Conservation (phyloP, 37 sponge, comb jelly and placozoan species). For the Halichondria panicea region DNA sequence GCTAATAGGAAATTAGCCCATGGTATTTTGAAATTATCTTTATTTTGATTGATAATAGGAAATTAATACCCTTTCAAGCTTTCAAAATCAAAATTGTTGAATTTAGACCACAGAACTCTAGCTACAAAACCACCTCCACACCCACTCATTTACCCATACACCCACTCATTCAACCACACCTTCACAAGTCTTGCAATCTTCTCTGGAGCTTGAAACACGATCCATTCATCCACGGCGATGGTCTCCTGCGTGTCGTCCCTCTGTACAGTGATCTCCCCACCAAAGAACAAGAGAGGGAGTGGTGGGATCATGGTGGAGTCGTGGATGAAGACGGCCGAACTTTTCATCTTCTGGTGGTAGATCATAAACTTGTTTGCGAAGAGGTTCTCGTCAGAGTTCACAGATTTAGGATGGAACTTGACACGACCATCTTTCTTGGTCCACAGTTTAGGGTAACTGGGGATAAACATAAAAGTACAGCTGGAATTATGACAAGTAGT, state of each 20-base stretch:
- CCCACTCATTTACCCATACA: too few relatives aligned
- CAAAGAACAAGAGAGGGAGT: conserved; percentile 84
- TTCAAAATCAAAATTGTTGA: too few relatives aligned
- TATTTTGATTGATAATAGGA: too few relatives aligned
- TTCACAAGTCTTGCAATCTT: conserved; percentile 60
- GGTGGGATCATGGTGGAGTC: conserved; percentile 70
- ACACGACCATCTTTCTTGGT: conserved; percentile 55
- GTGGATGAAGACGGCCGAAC: conserved; percentile 59
- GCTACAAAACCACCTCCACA: background rate
- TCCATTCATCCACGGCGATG: conserved; percentile 70
- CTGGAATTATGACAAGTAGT: too few relatives aligned
- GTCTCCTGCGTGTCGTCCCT: conserved; percentile 53
- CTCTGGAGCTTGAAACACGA: conserved; percentile 67
- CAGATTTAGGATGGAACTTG: conserved; percentile 80
- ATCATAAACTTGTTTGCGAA: conserved; percentile 62
- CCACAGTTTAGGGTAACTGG: conserved; percentile 60
- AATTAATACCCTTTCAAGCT: too few relatives aligned
- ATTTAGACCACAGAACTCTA: background rate
- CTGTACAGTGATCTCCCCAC: conserved; percentile 60
- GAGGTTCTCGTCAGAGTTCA: conserved; percentile 38
- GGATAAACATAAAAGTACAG: too few relatives aligned
- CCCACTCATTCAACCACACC: conserved; percentile 37
- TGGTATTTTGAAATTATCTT: too few relatives aligned
- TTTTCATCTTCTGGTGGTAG: conserved; percentile 73
- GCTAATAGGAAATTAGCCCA: too few relatives aligned